phyloP scores from a whole-genome alignment of 1,140 invertebrate genomes.

The Bombyx mandarina region DNA sequence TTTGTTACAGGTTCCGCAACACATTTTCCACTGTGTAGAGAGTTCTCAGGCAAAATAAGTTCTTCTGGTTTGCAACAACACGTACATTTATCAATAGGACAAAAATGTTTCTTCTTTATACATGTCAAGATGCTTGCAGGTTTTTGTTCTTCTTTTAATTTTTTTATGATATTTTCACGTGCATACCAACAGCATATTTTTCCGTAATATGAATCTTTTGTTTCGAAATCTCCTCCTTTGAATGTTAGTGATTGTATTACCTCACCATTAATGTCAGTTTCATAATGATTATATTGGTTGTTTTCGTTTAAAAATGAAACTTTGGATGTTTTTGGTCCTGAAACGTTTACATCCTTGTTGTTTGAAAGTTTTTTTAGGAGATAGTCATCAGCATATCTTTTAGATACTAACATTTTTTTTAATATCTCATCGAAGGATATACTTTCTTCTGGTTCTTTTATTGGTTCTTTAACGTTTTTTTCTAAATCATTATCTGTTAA shows the following conservation, averaged over 20 bases:
- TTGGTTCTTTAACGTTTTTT: not conserved
- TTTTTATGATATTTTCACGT: constrained; percentile 3
- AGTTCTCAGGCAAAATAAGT: too few relatives aligned
- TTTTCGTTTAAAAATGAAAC: too few relatives aligned
- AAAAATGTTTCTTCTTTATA: not conserved
- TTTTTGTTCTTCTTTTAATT: not conserved
- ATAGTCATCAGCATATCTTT: too few relatives aligned
- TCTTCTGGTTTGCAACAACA: constrained; percentile 8
- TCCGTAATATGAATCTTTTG: not conserved
- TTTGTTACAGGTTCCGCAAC: too few relatives aligned
- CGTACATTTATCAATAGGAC: not conserved
- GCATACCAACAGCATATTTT: constrained; percentile 8
- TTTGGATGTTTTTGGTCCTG: too few relatives aligned
- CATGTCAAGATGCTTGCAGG: too few relatives aligned
- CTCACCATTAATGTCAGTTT: too few relatives aligned
- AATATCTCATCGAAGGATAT: not conserved
- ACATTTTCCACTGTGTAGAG: too few relatives aligned
- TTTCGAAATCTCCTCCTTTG: not conserved
- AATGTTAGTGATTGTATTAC: too few relatives aligned
- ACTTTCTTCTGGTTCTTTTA: not conserved
- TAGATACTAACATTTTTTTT: not conserved
- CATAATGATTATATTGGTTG: too few relatives aligned
- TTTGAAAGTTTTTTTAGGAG: too few relatives aligned
- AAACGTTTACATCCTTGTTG: too few relatives aligned
- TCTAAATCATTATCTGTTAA: not conserved